Conservation (phyloP, 2,888 invertebrate genomes). For the Pocota personata region DNA sequence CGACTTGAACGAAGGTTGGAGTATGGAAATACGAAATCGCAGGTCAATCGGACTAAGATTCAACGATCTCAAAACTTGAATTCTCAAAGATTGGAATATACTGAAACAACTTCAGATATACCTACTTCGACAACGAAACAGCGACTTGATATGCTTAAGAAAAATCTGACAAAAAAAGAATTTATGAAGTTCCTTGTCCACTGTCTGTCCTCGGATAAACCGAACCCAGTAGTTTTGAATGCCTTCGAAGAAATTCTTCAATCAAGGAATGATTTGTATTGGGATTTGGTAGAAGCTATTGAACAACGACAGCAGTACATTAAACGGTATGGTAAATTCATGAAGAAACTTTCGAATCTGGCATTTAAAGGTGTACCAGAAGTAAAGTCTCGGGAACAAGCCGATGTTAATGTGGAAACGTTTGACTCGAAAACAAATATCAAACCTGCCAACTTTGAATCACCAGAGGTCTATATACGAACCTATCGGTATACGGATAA, state of each 20-base stretch:
- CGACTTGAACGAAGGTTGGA: constrained; percentile 39
- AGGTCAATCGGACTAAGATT: constrained; percentile 23
- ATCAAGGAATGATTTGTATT: constrained; percentile 24
- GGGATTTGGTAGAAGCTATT: constrained; percentile 49
- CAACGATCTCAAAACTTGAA: not conserved
- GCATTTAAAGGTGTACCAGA: not conserved
- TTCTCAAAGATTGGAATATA: not conserved
- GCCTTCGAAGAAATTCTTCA: constrained; percentile 24
- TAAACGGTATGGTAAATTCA: not conserved
- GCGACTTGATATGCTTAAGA: not conserved
- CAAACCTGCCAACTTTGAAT: not conserved
- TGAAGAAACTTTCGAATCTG: constrained; percentile 20
- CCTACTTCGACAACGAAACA: not conserved
- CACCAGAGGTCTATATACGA: constrained; percentile 33
- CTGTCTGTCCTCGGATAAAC: constrained; percentile 14
- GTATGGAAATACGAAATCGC: constrained; percentile 42
- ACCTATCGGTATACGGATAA: constrained; percentile 55
- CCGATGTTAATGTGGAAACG: not conserved
- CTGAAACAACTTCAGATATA: too few species aligned
- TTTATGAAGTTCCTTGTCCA: constrained; percentile 16
- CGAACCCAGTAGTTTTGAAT: not conserved
- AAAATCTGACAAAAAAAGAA: not conserved
- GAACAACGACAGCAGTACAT: constrained; percentile 14
- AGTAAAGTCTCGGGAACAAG: not conserved
- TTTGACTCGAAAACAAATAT: constrained; percentile 46